Conservation (phyloP, 2,113 vertebrate species). For the Rhinogobius similis region DNA sequence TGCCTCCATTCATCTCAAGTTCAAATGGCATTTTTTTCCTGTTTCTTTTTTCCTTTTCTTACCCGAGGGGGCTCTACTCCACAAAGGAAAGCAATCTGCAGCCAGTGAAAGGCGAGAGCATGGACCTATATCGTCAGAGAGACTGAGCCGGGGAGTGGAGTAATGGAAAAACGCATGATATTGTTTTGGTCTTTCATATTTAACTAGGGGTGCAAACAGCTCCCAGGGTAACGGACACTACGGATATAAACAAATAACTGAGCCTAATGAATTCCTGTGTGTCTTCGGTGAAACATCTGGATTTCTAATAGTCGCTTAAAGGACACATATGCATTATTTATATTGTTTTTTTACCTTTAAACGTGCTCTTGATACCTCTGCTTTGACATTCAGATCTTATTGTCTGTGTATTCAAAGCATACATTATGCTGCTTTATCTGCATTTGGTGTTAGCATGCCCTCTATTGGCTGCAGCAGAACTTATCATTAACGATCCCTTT, state of each 20-base stretch:
- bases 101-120: conserved; percentile 18
- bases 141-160: conserved; percentile 1
- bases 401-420: too few species aligned
- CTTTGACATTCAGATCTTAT: too few species aligned
- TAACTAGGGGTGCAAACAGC: conserved; percentile 23
- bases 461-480: too few species aligned
- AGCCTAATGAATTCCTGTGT: not conserved
- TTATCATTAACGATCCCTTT: too few species aligned
- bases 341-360: too few species aligned
- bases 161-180: conserved; percentile 32
- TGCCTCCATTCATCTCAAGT: conserved; percentile 51
- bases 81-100: conserved; percentile 62
- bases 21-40: conserved; percentile 28
- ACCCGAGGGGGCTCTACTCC: conserved; percentile 47
- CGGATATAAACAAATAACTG: conserved; percentile 7
- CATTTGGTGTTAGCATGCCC: too few species aligned
- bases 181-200: conserved; percentile 33
- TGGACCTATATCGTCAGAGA: conserved; percentile 34
- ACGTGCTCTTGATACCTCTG: too few species aligned
- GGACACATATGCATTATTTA: not conserved
- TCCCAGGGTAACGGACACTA: conserved; percentile 5
- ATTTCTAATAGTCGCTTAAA: not conserved
- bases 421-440: too few species aligned
- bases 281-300: not conserved
- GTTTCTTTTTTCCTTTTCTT: not conserved